Base-by-base conservation (phyloP, 2,113 vertebrate species). In the Riparia riparia region DNA sequence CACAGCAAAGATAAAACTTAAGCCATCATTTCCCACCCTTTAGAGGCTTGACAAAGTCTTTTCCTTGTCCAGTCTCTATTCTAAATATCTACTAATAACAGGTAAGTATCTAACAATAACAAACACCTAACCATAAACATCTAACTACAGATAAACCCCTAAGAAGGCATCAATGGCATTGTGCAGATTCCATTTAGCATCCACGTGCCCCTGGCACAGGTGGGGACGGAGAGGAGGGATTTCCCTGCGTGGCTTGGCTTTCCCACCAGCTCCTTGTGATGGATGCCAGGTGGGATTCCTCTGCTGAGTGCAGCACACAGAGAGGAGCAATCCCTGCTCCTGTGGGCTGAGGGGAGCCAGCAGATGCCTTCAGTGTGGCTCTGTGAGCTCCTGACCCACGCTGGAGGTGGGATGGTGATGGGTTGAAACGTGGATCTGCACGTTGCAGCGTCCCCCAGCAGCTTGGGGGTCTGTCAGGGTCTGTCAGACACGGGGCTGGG, bases 151-250 rank as follows among this genome's bases (percentile, higher is more conserved):
- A 37, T 34, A 34, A 34, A 34, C 16, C 34, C 15, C 56, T 24
- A 58, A 16, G 24, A 34, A 58, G 21, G 32, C 56, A 34, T 10
- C 21, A 9, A 24, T 10, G 34, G 9, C 21, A 24, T 17, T 76
- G 25, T 34, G 28, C 16, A 86, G 70, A 54, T 28, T 8, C 18
- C 18, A 1, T 42, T 60, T 24, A 31, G 22, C 1, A 1, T 12
- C 31, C 37, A 31, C 0, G 0, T 24, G 54, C 50, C n/a, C 64
- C 44, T 76, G 66, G 21, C 6, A 1, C 19, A 45, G 45, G 53
- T 80, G 54, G 71, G 66, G 21, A 61, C 45, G 37, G 54, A 66
- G 21, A 25, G 21, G 13, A 37, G 17, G 12, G 2, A 18, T 11
- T 80, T 41, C 37, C 66, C 41, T 51, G 20, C 6, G 3, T 12